Base-by-base conservation (phyloP, 2,888 invertebrate genomes). In the Mantis religiosa region DNA sequence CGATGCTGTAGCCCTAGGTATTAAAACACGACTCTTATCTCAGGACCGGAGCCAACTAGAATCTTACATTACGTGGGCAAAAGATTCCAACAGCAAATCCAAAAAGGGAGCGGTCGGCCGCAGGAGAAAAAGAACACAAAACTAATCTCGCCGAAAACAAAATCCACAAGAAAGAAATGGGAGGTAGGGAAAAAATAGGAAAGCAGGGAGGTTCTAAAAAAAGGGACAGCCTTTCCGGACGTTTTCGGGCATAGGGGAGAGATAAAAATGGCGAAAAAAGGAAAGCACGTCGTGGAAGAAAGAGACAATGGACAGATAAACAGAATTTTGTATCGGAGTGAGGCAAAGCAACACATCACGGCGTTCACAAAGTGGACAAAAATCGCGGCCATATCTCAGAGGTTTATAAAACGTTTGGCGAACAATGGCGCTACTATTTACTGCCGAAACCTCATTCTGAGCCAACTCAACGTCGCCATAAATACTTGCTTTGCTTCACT, bases 71-170 rank as follows among this genome's bases (percentile, higher is more conserved):
- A 71, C 54, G 54, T 71, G 54, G 54, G 54, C 20, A 71, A 71
- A 71, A 71, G 54, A 71, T 71, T 71, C 54, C 54, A 71, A 71
- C 54, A 71, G 54, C 54, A 71, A 71, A 71, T 20, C 54, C 54
- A 25, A 71, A 25, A 20, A 6, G 6, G 54, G 54, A 85, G 34
- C 34, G 8, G 85, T 2, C 7, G 20, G 71, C 28, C 47, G 71
- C 12, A 15, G 2, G 41, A 85, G 27, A 30, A 86, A 86, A 86
- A 86, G 71, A 81, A 89, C 87, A 54, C 30, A 84, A 83, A 87
- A 89, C 88, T 87, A 89, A 89, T 89, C 87, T 84, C 84, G 87
- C 81, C 87, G 87, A 84, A 87, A 89, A 87, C 83, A 89, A 87
- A 89, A 87, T 34, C 85, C 84, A 85, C 82, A 84, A 41, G 88